These are phyloP conservation scores for Hylia prasina DNA, from an alignment of 2,113 vertebrate species.

Conservation along the genomic window DNA sequence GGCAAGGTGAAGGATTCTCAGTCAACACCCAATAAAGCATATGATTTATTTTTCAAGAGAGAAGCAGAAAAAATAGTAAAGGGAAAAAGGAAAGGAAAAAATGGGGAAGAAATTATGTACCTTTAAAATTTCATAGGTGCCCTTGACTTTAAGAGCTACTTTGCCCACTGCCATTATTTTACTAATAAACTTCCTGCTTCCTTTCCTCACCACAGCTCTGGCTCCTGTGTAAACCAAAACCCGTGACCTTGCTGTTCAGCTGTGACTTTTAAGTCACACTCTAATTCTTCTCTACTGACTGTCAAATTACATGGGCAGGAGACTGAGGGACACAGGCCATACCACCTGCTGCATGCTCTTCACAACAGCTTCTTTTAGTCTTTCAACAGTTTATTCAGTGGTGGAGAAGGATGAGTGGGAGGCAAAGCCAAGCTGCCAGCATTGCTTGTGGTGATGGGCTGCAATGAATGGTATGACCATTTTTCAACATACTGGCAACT, in stretches of 20 bases:
- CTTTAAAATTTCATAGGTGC: neutral
- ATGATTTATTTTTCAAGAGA: constrained; percentile 2
- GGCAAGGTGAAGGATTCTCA: neutral
- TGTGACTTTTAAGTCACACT: neutral
- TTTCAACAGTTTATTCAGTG: constrained; percentile 41
- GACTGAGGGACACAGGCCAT: neutral
- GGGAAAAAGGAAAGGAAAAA: neutral
- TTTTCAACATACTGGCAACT: constrained; percentile 1
- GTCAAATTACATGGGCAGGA: constrained; percentile 20
- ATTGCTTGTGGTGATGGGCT: constrained; percentile 25
- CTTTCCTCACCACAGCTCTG: neutral
- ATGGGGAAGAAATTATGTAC: neutral
- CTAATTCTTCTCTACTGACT: constrained; percentile 21
- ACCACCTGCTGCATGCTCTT: constrained; percentile 54
- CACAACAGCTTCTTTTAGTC: constrained; percentile 17
- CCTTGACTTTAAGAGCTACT: neutral
- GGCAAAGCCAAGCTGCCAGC: constrained; percentile 1
- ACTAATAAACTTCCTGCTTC: constrained; percentile 9
- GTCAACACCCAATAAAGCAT: neutral
- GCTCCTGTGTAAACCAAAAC: neutral
- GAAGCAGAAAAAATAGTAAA: no score
- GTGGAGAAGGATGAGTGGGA: constrained; percentile 21
- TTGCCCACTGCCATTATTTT: neutral
- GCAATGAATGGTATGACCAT: neutral
- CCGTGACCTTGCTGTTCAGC: neutral